Conservation (phyloP, 1,140 invertebrate genomes). For the Pogonomyrmex barbatus region DNA sequence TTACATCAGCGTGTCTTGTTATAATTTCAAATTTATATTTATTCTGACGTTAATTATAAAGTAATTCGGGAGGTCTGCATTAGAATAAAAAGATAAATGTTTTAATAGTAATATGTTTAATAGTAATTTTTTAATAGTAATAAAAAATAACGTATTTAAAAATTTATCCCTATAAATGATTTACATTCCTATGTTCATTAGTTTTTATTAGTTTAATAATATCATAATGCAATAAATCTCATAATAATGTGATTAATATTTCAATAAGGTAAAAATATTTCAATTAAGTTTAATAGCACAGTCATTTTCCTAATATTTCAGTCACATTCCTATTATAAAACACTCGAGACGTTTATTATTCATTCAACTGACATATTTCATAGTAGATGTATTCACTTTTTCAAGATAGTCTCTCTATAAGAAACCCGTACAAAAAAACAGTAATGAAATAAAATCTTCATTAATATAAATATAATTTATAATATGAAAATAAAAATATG, state of each 20-base stretch:
- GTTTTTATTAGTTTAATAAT: neutral
- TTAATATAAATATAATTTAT: conserved; percentile 6
- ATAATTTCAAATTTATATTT: conserved; percentile 33
- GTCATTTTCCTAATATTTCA: neutral
- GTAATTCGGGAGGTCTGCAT: neutral
- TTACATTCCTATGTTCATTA: neutral
- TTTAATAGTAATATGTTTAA: neutral
- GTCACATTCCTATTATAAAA: neutral
- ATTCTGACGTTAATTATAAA: neutral
- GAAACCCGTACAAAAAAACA: conserved; percentile 4
- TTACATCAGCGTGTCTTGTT: conserved; percentile 40
- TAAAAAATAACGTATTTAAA: neutral
- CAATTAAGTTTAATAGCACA: conserved; percentile 25
- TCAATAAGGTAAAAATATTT: conserved; percentile 14
- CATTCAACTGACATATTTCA: conserved; percentile 28
- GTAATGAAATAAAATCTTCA: neutral
- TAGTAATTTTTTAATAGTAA: no score
- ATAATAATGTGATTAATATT: conserved; percentile 1
- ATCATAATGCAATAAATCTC: neutral
- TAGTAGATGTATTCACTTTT: conserved; percentile 44
- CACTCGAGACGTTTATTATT: conserved; percentile 40
- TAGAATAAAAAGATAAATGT: neutral
- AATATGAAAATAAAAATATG: neutral
- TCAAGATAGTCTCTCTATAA: conserved; percentile 9
- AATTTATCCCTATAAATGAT: neutral